Evolutionary conservation across 2,797 vertebrate genomes (phyloP).

Genomic region (Syndactyla subalaris): DNA sequence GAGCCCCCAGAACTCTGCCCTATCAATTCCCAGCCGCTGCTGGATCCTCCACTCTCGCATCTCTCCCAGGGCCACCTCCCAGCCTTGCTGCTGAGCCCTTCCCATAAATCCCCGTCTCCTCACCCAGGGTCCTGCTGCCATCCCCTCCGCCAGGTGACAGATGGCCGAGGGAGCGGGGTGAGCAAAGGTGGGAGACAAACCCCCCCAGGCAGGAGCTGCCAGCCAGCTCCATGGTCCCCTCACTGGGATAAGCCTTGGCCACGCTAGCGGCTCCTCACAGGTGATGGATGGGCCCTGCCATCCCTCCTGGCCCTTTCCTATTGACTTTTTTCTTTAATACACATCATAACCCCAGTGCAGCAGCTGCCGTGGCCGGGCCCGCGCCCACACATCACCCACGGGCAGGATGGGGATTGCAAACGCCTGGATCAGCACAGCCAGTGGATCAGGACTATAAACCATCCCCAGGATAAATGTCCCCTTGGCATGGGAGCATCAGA

Average conservation of each 20-base stretch:
- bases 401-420: background rate
- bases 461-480: fast-evolving
- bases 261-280: fast-evolving
- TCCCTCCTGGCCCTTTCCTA: background rate
- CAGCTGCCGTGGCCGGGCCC: fast-evolving
- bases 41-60: background rate
- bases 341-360: background rate
- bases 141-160: background rate
- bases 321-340: background rate
- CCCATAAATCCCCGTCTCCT: background rate
- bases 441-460: background rate
- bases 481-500: fast-evolving
- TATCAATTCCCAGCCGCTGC: fast-evolving
- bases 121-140: background rate
- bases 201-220: fast-evolving
- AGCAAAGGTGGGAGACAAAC: background rate
- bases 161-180: fast-evolving
- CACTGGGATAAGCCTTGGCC: background rate
- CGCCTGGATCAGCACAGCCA: fast-evolving
- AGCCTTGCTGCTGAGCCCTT: background rate
- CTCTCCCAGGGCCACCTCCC: fast-evolving
- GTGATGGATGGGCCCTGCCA: slow-evolving; percentile 10
- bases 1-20: fast-evolving
- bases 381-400: fast-evolving
- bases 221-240: fast-evolving